These are phyloP conservation scores for Selene dorsalis DNA, from an alignment of 2,797 vertebrate genomes.

Conservation along the genomic window DNA sequence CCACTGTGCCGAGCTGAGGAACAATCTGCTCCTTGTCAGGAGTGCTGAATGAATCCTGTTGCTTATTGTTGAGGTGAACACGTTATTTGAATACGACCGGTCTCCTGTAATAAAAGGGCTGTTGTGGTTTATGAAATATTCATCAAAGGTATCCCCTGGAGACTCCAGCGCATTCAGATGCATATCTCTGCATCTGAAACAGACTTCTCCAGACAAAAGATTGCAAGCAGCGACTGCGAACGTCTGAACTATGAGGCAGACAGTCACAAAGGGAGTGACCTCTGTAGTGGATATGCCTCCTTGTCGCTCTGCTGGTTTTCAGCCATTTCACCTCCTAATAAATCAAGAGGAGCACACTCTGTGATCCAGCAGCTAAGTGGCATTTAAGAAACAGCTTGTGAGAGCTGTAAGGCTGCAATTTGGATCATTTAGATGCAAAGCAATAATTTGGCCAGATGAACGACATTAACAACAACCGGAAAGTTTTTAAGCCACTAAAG, in stretches of 20 bases:
- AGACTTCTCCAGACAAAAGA: constrained; percentile 71
- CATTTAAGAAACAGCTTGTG: constrained; percentile 84
- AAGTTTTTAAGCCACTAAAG: constrained; percentile 72
- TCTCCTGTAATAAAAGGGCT: constrained; percentile 78
- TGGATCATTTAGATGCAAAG: constrained; percentile 77
- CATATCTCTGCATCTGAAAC: constrained; percentile 76
- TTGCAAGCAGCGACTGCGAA: constrained; percentile 60
- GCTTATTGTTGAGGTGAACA: constrained; percentile 78
- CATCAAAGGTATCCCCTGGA: constrained; percentile 76
- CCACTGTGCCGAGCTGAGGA: constrained; percentile 53
- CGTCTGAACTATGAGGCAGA: constrained; percentile 63
- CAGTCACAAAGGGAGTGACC: constrained; percentile 73
- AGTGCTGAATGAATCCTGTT: constrained; percentile 76
- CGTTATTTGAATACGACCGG: constrained; percentile 78
- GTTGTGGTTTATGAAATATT: constrained; percentile 82
- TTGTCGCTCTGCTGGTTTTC: constrained; percentile 78
- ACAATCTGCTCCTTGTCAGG: constrained; percentile 74
- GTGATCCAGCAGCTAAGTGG: constrained; percentile 80
- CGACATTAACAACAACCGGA: constrained; percentile 70
- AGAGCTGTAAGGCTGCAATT: constrained; percentile 77
- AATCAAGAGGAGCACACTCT: constrained; percentile 77
- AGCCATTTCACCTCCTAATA: constrained; percentile 74
- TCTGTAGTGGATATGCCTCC: constrained; percentile 69
- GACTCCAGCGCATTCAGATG: constrained; percentile 69
- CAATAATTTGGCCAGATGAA: constrained; percentile 82